Conservation (phyloP, 2,888 invertebrate genomes). For the Leptopilina syphax region DNA sequence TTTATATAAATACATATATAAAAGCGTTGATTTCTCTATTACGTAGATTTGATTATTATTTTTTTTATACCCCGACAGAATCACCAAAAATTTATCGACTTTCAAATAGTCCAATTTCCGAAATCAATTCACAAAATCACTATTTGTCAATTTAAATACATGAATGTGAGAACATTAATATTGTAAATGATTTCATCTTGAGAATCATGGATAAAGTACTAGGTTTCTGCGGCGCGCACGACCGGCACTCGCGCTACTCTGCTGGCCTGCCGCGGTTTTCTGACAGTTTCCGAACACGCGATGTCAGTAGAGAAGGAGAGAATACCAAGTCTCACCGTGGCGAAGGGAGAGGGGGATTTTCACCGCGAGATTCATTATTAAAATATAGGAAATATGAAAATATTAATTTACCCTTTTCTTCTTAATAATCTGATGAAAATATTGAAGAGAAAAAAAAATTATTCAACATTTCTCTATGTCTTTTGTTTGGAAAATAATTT, state of each 20-base stretch:
- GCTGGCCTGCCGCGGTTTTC: conserved; percentile 56
- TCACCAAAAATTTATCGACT: conserved; percentile 2
- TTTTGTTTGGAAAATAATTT: no score
- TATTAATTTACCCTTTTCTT: no score
- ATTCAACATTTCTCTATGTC: no score
- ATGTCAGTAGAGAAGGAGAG: conserved; percentile 37
- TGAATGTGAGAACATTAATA: background rate
- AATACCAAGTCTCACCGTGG: conserved; percentile 40
- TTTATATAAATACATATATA: background rate
- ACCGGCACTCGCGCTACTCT: conserved; percentile 57
- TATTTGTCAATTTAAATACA: background rate
- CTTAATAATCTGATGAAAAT: no score
- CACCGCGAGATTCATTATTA: conserved; percentile 27
- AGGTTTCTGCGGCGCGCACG: conserved; percentile 52
- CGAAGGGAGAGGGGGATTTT: conserved; percentile 20
- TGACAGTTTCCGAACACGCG: conserved; percentile 53
- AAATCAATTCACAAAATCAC: conserved; percentile 1
- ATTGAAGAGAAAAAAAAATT: no score
- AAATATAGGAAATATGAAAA: background rate
- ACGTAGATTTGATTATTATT: conserved; percentile 2
- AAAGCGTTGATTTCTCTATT: conserved; percentile 22
- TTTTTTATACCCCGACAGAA: background rate
- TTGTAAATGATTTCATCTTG: conserved; percentile 14
- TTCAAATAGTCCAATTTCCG: background rate
- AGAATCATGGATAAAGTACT: background rate